Evolutionary conservation across 2,113 vertebrate genomes (phyloP), one percentile per base, ranked within the genome.

Genomic region (Corythoichthys intestinalis): DNA sequence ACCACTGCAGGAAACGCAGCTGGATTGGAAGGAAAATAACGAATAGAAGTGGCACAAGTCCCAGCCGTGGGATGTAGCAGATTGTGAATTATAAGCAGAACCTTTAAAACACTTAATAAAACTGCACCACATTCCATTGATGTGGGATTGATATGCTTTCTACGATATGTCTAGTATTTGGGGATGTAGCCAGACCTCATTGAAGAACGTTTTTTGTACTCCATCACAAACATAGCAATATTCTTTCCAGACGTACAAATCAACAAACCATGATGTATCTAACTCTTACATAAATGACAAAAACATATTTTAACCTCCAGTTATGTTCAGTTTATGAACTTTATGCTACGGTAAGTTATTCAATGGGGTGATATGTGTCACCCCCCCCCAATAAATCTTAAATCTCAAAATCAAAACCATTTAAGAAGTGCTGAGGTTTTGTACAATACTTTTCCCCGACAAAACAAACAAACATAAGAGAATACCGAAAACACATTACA

Each of bases 1-100:
- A 82, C 41, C 47, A 85, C 37, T 74, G 41, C 41, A 52, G 48
- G 48, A 50, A 82, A 89, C 77, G 84, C 34, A 34, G 50, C 37
- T 0, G 28, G n/a, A 28, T 56, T 39, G 54, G 65, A 20, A 54
- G 48, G 44, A 8, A 64, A 61, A 71, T 35, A 17, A 58, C 34
- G 58, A 60, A 62, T 0, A 9, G 62, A 70, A 58, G 35, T 3
- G 59, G 69, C 78, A 72, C 81, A 67, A 0, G 78, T 86, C 80
- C 84, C 73, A 49, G 38, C 59, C 75, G 47, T 70, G 69, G 66
- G 48, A 70, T 44, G 20, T 7, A 46, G 61, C 6, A 39, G 20
- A 56, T 66, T 52, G 8, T 28, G 60, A 70, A 44, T 69, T 65
- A 65, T 34, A 20, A 66, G n/a, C 52, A 44, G 6, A 2, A 35